Evolutionary conservation across 2,797 vertebrate species (phyloP).

Genomic region (Danio tinwini): DNA sequence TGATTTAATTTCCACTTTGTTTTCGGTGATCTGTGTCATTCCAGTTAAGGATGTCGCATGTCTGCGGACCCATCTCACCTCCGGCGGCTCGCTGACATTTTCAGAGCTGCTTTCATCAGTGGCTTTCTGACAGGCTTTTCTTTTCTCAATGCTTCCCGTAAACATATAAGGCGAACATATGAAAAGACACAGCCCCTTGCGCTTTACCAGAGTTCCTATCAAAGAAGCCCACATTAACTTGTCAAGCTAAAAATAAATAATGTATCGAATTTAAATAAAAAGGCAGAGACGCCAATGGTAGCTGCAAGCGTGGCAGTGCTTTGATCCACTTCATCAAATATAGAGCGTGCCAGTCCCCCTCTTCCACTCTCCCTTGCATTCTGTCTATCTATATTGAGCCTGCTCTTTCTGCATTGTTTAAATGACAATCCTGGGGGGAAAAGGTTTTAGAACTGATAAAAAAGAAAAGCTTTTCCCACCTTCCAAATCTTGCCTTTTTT

Average conservation of each 20-base stretch:
- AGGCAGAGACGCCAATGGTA: slow-evolving; percentile 25
- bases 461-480: neutral
- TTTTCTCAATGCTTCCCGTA: slow-evolving; percentile 15
- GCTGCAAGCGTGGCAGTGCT: slow-evolving; percentile 44
- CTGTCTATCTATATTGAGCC: slow-evolving; percentile 52
- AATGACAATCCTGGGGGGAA: slow-evolving; percentile 53
- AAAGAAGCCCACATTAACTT: slow-evolving; percentile 57
- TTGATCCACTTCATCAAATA: slow-evolving; percentile 64
- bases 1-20: slow-evolving; percentile 53
- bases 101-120: slow-evolving; percentile 51
- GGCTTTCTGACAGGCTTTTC: slow-evolving; percentile 44
- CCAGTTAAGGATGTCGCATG: slow-evolving; percentile 46
- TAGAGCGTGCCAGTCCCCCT: slow-evolving; percentile 57
- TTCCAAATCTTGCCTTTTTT: slow-evolving; percentile 22
- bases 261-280: slow-evolving; percentile 55
- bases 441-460: slow-evolving; percentile 39
- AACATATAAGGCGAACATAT: slow-evolving; percentile 50
- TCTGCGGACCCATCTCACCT: slow-evolving; percentile 35
- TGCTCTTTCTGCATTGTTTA: slow-evolving; percentile 54
- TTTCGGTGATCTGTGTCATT: slow-evolving; percentile 47
- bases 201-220: slow-evolving; percentile 50
- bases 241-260: slow-evolving; percentile 62
- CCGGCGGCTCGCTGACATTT: slow-evolving; percentile 56
- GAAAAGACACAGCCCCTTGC: slow-evolving; percentile 33
- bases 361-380: slow-evolving; percentile 36